phyloP scores from a whole-genome alignment of 2,113 vertebrate species.

The Rafetus swinhoei region DNA sequence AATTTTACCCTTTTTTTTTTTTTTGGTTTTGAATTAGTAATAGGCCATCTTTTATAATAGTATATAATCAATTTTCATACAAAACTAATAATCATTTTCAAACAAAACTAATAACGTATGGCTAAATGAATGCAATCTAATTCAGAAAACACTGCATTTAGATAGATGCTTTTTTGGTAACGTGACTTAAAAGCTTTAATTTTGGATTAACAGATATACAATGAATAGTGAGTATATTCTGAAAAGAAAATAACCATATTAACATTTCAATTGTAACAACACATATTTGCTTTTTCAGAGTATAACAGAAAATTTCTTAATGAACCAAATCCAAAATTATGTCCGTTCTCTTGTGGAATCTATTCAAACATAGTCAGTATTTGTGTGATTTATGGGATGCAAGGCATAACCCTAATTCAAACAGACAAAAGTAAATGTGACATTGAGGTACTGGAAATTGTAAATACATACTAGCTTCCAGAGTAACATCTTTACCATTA shows the following conservation, averaged over 20 bases:
- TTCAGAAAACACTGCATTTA: background rate
- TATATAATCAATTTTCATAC: background rate
- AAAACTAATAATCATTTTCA: background rate
- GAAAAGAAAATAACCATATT: constrained; percentile 2
- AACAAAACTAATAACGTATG: background rate
- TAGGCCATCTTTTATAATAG: background rate
- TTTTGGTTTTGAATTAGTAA: background rate
- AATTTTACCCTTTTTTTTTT: background rate
- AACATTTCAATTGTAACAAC: background rate
- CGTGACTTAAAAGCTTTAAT: background rate
- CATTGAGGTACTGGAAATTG: background rate
- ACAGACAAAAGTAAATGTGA: background rate
- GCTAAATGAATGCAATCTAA: background rate
- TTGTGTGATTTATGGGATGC: constrained; percentile 1
- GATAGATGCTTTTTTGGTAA: background rate
- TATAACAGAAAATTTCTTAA: background rate
- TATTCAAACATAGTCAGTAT: background rate
- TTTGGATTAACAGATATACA: background rate
- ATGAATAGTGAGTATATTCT: background rate
- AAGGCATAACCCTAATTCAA: background rate
- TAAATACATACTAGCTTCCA: background rate
- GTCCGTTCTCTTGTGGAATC: background rate
- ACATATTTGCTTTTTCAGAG: background rate
- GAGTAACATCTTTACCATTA: background rate
- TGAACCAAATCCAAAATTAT: background rate